Conservation (phyloP, 2,888 invertebrate genomes). For the Drosophila subquinaria region DNA sequence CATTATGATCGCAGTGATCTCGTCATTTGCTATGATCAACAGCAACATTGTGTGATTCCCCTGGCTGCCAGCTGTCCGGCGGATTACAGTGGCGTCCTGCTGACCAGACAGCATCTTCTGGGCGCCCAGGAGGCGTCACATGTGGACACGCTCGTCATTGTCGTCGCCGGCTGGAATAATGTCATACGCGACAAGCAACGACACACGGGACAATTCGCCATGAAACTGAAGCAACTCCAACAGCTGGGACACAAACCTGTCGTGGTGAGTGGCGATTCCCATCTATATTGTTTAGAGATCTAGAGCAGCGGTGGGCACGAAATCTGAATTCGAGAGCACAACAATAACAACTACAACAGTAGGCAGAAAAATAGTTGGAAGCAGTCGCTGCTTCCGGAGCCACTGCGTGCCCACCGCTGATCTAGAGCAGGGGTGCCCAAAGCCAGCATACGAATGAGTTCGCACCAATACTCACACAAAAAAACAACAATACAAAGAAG, state of each 20-base stretch:
- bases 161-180: conserved; percentile 88
- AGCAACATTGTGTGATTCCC: conserved; percentile 86
- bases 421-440: no score
- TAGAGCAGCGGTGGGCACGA: no score
- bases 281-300: neutral
- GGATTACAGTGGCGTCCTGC: conserved; percentile 85
- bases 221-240: conserved; percentile 89
- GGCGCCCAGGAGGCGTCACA: conserved; percentile 53
- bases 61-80: conserved; percentile 86
- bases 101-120: conserved; percentile 77
- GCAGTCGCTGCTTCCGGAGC: no score
- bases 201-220: conserved; percentile 87
- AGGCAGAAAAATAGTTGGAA: no score
- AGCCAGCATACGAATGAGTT: no score
- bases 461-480: no score
- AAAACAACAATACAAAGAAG: no score
- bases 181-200: conserved; percentile 86
- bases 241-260: conserved; percentile 88
- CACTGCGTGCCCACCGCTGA: no score
- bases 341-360: no score
- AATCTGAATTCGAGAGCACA: no score
- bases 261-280: conserved; percentile 85
- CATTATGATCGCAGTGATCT: conserved; percentile 89
- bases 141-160: conserved; percentile 87
- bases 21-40: conserved; percentile 87